Conservation (phyloP, 2,113 vertebrate species). For the Ibidorhyncha struthersii region DNA sequence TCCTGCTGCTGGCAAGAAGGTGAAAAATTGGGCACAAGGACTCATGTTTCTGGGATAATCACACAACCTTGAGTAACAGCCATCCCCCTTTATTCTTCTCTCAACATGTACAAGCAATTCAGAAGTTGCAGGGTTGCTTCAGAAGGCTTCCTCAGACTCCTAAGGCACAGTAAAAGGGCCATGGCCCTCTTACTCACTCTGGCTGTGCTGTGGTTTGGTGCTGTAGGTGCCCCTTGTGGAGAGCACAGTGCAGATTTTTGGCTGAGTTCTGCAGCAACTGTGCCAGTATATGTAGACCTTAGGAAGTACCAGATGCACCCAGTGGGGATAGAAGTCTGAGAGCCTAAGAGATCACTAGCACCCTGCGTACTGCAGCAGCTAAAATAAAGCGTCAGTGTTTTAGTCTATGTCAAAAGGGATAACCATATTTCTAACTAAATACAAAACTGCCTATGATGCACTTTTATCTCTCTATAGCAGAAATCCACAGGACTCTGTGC, state of each 20-base stretch:
- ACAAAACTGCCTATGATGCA: neutral
- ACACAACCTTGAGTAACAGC: neutral
- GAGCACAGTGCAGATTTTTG: neutral
- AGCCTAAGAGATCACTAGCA: neutral
- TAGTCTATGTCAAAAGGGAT: neutral
- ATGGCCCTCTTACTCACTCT: accelerated
- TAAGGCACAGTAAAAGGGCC: neutral
- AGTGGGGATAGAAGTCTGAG: neutral
- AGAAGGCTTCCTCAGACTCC: neutral
- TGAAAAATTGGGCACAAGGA: neutral
- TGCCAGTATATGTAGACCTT: neutral
- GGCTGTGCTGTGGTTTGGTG: neutral
- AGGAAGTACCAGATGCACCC: neutral
- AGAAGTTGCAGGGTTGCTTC: neutral
- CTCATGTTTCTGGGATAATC: neutral
- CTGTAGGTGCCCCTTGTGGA: neutral
- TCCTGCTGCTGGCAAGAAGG: neutral
- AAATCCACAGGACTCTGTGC: neutral
- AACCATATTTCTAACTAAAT: neutral
- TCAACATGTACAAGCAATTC: neutral
- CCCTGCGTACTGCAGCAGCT: neutral
- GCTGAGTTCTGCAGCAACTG: neutral
- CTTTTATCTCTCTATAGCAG: neutral
- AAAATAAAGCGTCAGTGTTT: neutral
- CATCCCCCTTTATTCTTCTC: neutral